phyloP scores from a whole-genome alignment of 1,140 invertebrate species.

The Leptonema lineaticorne region DNA sequence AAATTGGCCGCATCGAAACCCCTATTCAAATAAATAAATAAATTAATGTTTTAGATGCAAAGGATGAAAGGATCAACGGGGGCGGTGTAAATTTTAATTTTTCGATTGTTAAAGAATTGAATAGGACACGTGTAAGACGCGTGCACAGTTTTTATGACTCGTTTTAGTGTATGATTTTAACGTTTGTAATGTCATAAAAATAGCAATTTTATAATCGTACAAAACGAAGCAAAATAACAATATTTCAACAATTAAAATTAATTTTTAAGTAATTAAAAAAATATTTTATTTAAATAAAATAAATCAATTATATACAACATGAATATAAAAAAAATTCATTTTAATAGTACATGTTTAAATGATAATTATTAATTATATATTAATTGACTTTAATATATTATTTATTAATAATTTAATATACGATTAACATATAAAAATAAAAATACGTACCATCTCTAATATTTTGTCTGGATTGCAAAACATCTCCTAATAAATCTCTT shows the following conservation, averaged over 20 bases:
- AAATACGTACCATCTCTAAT: slow-evolving; percentile 11
- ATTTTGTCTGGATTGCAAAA: slow-evolving; percentile 52
- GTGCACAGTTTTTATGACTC: too few relatives aligned
- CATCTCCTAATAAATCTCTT: slow-evolving; percentile 72
- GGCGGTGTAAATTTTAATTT: too few relatives aligned
- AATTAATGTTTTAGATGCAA: too few relatives aligned
- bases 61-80: too few relatives aligned
- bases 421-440: not conserved
- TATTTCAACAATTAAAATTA: not conserved
- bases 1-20: too few relatives aligned
- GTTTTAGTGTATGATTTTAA: too few relatives aligned
- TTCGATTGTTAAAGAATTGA: not conserved
- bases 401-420: not conserved
- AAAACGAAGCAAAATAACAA: not conserved
- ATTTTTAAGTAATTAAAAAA: not conserved
- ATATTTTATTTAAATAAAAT: not conserved
- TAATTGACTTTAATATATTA: not conserved
- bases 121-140: not conserved
- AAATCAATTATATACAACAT: not conserved
- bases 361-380: not conserved
- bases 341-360: not conserved
- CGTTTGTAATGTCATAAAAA: not conserved
- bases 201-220: not conserved
- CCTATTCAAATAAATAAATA: too few relatives aligned
- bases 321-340: not conserved